phyloP scores from a whole-genome alignment of 2,113 vertebrate species.

The Castor canadensis region DNA sequence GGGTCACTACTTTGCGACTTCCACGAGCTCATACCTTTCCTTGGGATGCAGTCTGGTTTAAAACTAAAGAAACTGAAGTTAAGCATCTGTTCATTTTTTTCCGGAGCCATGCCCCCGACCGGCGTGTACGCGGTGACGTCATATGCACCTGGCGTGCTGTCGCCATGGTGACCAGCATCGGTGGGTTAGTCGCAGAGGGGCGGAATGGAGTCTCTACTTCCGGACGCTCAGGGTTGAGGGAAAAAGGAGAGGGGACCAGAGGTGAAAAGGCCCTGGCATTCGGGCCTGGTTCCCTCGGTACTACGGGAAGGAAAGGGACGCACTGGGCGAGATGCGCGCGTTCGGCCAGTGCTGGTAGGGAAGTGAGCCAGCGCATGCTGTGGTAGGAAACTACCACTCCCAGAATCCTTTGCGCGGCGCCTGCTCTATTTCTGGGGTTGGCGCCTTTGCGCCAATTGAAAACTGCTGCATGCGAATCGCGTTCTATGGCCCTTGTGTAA shows the following conservation, averaged over 20 bases:
- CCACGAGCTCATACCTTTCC: neutral
- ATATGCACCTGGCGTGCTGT: neutral
- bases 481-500: neutral
- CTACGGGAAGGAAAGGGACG: neutral
- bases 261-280: too few species aligned
- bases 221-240: neutral
- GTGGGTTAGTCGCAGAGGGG: too few species aligned
- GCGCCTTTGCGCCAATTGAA: neutral
- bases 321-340: too few species aligned
- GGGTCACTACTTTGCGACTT: neutral
- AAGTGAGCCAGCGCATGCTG: too few species aligned
- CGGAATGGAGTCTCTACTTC: too few species aligned
- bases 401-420: neutral
- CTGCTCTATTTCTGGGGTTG: too few species aligned
- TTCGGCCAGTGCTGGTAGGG: neutral
- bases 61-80: neutral
- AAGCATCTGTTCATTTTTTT: accelerated
- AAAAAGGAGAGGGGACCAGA: neutral
- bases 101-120: neutral
- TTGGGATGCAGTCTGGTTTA: neutral
- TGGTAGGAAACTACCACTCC: neutral
- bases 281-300: neutral
- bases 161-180: neutral
- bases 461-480: accelerated
- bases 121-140: neutral